These are phyloP conservation scores for Drosophila pachea DNA, from an alignment of 1,140 invertebrate genomes.

Conservation along the genomic window DNA sequence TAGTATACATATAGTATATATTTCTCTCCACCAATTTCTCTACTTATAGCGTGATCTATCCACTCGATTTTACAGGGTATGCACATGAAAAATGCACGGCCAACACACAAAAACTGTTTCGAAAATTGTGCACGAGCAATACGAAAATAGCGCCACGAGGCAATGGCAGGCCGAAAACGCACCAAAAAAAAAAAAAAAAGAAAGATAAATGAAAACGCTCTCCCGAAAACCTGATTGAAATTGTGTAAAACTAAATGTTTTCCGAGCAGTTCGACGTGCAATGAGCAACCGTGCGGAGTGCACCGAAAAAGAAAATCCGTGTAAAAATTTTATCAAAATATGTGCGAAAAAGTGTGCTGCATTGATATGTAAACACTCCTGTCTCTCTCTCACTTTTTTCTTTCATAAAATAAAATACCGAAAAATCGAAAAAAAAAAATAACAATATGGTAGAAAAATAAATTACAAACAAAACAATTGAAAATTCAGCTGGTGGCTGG, in stretches of 20 bases:
- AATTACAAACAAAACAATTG: constrained; percentile 31
- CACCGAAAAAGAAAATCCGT: constrained; percentile 14
- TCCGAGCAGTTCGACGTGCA: constrained; percentile 61
- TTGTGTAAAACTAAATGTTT: constrained; percentile 56
- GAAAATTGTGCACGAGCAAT: constrained; percentile 57
- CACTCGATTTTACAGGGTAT: neutral
- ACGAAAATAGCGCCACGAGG: constrained; percentile 68
- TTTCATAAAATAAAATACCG: constrained; percentile 34
- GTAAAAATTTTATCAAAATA: constrained; percentile 44
- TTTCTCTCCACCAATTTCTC: no score
- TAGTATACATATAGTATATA: no score
- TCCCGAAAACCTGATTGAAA: constrained; percentile 63
- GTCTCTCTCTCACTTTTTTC: neutral
- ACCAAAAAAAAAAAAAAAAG: constrained; percentile 9
- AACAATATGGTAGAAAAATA: constrained; percentile 3
- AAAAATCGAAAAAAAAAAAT: constrained; percentile 10
- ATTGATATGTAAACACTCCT: constrained; percentile 49
- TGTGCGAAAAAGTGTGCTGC: constrained; percentile 25
- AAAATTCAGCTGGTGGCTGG: constrained; percentile 17
- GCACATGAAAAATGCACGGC: constrained; percentile 14
- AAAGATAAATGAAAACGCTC: no score
- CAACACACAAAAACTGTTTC: constrained; percentile 55
- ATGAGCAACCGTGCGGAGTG: constrained; percentile 47
- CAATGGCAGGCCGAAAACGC: constrained; percentile 36
- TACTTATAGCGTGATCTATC: no score